These are phyloP conservation scores for Leucopternis melanops DNA, from an alignment of 2,113 vertebrate species.

Conservation along the genomic window DNA sequence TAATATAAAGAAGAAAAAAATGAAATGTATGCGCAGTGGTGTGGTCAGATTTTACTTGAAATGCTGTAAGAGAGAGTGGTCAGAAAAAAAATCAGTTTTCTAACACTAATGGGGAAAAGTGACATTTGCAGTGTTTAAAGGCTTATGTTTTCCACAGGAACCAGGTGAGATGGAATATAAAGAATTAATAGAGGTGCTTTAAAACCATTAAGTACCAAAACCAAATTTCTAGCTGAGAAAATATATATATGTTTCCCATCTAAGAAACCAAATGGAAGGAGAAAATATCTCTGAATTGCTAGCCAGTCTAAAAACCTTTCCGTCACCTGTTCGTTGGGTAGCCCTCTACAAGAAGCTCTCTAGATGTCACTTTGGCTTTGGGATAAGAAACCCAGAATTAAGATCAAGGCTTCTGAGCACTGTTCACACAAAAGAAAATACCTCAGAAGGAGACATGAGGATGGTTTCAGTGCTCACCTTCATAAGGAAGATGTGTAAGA, in stretches of 20 bases:
- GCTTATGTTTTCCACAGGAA: conserved; percentile 74
- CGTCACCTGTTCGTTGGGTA: conserved; percentile 49
- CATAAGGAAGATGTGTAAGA: conserved; percentile 1
- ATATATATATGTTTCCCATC: conserved; percentile 33
- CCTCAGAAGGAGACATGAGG: not conserved
- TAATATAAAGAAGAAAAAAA: conserved; percentile 13
- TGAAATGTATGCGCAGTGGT: not conserved
- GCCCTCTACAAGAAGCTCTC: conserved; percentile 44
- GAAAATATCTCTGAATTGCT: conserved; percentile 62
- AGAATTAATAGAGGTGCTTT: conserved; percentile 69
- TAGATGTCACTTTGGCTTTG: conserved; percentile 55
- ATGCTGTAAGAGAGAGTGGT: not conserved
- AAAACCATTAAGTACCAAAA: conserved; percentile 60
- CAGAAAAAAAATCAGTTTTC: conserved; percentile 8
- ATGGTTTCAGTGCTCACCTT: conserved; percentile 12
- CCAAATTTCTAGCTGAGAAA: conserved; percentile 65
- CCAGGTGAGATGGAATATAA: conserved; percentile 72
- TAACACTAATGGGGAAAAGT: conserved; percentile 50
- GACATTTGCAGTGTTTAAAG: conserved; percentile 70
- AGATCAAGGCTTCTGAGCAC: conserved; percentile 23
- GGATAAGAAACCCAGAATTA: conserved; percentile 48
- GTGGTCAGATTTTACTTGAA: conserved; percentile 16
- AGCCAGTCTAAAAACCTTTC: conserved; percentile 63
- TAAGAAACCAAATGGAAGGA: conserved; percentile 68
- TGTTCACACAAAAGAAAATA: conserved; percentile 5